Percentiles rank a stretch among this genome's conserved stretches.
phyloP scores from a whole-genome alignment of 2,797 vertebrate species.

The Microctenopoma steveboyesi region DNA sequence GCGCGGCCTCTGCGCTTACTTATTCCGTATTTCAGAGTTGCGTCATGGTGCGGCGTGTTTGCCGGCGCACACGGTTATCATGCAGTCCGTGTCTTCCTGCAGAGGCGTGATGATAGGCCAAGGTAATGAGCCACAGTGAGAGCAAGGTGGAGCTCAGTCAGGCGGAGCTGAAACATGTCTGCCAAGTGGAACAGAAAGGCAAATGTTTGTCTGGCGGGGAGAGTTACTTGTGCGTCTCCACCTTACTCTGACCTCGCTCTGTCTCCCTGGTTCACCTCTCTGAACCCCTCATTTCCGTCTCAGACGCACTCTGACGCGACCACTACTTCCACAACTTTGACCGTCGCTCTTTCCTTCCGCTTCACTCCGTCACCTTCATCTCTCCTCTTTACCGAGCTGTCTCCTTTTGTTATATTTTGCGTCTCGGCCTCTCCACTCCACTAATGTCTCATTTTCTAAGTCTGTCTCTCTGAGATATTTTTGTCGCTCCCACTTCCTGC shows the following conservation, averaged over 20 bases:
- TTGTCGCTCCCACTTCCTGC: background rate
- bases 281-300: constrained; percentile 28
- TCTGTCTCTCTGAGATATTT: constrained; percentile 33
- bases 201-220: constrained; percentile 62
- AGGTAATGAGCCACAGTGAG: constrained; percentile 73
- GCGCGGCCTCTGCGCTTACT: constrained; percentile 1
- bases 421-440: constrained; percentile 23
- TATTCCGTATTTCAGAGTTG: constrained; percentile 11
- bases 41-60: constrained; percentile 15
- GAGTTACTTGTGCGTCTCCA: constrained; percentile 33
- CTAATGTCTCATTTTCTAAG: constrained; percentile 35
- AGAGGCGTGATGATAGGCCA: constrained; percentile 65
- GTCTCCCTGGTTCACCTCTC: constrained; percentile 32
- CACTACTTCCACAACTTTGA: constrained; percentile 49
- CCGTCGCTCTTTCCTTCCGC: constrained; percentile 21
- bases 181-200: constrained; percentile 65
- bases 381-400: constrained; percentile 38
- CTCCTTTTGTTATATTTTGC: constrained; percentile 18
- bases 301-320: constrained; percentile 27
- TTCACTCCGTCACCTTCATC: constrained; percentile 53
- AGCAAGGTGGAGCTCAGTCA: constrained; percentile 72
- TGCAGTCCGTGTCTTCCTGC: constrained; percentile 58
- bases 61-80: constrained; percentile 37
- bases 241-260: constrained; percentile 29
- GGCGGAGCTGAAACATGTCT: constrained; percentile 68